These are phyloP conservation scores for Cavia aperea DNA, from an alignment of 2,113 vertebrate genomes.

Conservation along the genomic window DNA sequence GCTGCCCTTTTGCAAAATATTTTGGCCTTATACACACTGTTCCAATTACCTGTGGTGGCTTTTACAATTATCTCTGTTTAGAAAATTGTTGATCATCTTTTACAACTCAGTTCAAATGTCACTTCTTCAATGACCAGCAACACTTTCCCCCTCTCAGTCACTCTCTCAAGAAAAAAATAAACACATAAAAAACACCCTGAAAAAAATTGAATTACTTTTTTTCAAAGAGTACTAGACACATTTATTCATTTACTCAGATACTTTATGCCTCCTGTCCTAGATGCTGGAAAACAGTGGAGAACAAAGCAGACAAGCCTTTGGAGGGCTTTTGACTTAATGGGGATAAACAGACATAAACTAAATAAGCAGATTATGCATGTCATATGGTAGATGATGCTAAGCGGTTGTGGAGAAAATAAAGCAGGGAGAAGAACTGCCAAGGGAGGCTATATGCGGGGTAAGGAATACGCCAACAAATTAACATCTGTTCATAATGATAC, in stretches of 20 bases:
- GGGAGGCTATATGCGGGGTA: not conserved
- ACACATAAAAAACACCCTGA: not conserved
- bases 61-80: not conserved
- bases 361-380: not conserved
- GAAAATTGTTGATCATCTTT: conserved; percentile 1
- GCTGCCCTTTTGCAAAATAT: not conserved
- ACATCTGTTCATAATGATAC: not conserved
- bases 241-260: not conserved
- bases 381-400: not conserved
- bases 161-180: not conserved
- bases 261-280: not conserved
- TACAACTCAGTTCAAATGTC: not conserved
- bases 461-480: not conserved
- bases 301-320: not conserved
- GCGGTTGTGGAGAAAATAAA: not conserved
- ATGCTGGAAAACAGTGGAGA: not conserved
- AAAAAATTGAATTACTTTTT: not conserved
- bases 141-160: not conserved
- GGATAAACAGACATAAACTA: not conserved
- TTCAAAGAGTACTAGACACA: not conserved
- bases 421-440: not conserved
- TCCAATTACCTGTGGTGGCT: not conserved
- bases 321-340: not conserved
- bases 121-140: not conserved
- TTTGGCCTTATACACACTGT: not conserved